Base-by-base conservation (phyloP, 2,888 invertebrate genomes). In the Leptinotarsa juncta region DNA sequence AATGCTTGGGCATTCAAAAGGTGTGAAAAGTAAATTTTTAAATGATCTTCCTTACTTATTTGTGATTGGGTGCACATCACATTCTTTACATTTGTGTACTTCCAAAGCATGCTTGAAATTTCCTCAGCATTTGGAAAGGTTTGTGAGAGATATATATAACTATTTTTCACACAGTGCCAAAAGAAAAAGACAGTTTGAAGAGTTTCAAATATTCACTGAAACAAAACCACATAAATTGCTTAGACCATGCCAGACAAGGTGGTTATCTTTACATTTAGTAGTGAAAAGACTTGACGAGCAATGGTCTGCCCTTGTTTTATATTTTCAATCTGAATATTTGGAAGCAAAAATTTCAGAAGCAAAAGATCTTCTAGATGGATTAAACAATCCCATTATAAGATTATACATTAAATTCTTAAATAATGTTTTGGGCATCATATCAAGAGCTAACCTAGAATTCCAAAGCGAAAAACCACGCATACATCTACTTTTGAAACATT, bases 141-240 rank as follows among this genome's bases (percentile, higher is more conserved):
- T 69, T 53, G 69, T 57, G 23, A 69, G 55, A 69, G 69, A 69
- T 57, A 18, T 69, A 23, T 69, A 69, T 32, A 55, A 55, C 42
- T 69, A 69, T 55, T 69, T 69, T 55, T 53, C 69, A 23, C 57
- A 69, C 32, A 69, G 69, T 23, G 69, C 69, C 42, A 69, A 69
- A 42, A 69, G 69, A 18, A 53, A 69, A 42, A 53, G 51, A 20
- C 32, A 69, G 18, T 18, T 69, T 16, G 57, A 69, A 48, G 18
- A 69, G 18, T 69, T 69, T 55, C 57, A 69, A 48, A 32, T 16
- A 15, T 62, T 70, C 42, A 49, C 60, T 32, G 60, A 70, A n/a
- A 60, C 49, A 48, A 57, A 20, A 26, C 70, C 70, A 23, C 60
- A 60, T 48, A 70, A 60, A 60, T 70, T 70, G 20, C 57, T 70